Evolutionary conservation across 2,113 vertebrate species (phyloP).

Genomic region (Macrotis lagotis): DNA sequence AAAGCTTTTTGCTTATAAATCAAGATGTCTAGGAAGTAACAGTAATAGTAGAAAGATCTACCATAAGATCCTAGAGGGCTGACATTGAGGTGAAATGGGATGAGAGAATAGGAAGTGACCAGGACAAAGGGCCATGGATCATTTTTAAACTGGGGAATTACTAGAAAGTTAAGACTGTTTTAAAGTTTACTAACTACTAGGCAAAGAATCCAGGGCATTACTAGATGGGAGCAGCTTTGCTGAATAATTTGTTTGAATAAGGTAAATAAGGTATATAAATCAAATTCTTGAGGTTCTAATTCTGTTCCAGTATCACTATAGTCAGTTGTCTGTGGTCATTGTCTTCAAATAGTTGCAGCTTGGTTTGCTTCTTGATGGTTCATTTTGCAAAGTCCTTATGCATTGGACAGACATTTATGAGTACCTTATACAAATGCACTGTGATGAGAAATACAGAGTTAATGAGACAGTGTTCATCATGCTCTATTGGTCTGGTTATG

Average conservation of each 20-base stretch:
- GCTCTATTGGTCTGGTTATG: not conserved
- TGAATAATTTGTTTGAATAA: too few relatives aligned
- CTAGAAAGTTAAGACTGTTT: not conserved
- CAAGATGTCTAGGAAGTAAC: not conserved
- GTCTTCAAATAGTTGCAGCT: not conserved
- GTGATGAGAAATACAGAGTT: not conserved
- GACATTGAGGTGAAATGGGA: not conserved
- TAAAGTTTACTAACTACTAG: not conserved
- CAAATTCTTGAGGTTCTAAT: not conserved
- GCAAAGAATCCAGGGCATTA: not conserved
- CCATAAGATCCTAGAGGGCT: not conserved
- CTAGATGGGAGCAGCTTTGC: not conserved
- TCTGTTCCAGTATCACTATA: not conserved
- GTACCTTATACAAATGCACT: not conserved
- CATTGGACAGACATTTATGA: not conserved
- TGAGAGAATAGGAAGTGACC: not conserved
- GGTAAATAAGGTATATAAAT: not conserved
- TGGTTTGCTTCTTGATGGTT: not conserved
- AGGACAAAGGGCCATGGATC: not conserved
- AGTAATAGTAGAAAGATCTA: not conserved
- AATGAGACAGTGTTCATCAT: not conserved
- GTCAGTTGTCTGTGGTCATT: not conserved
- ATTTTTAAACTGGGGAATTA: not conserved
- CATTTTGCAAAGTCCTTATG: not conserved
- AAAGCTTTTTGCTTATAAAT: not conserved